Percentiles rank a stretch among this genome's conserved stretches.
These are phyloP conservation scores for Euproctis similis DNA, from an alignment of 2,888 invertebrate species.

Conservation along the genomic window DNA sequence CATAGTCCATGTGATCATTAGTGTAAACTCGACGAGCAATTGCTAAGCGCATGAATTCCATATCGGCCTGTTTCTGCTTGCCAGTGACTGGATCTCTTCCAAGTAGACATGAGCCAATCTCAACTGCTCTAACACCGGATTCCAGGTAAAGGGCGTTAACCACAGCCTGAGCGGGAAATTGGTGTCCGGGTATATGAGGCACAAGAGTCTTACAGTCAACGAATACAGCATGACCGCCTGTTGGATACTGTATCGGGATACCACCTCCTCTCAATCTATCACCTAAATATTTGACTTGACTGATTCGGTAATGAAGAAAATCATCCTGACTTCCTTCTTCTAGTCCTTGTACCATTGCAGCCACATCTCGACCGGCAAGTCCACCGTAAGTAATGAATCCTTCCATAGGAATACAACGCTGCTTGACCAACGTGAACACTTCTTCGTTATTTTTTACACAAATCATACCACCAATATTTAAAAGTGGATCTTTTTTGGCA, in stretches of 20 bases:
- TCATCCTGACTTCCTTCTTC: constrained; percentile 6
- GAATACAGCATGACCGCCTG: constrained; percentile 7
- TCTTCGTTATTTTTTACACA: constrained; percentile 5
- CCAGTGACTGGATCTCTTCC: constrained; percentile 6
- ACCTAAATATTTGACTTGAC: constrained; percentile 7
- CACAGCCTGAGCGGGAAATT: constrained; percentile 8
- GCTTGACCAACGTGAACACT: constrained; percentile 1
- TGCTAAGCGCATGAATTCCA: constrained; percentile 7
- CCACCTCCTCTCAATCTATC: constrained; percentile 5
- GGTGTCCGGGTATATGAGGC: constrained; percentile 6
- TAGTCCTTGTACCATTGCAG: constrained; percentile 6
- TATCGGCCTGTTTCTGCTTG: constrained; percentile 4
- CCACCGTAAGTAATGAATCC: constrained; percentile 9
- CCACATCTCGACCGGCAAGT: constrained; percentile 7
- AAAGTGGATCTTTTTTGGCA: constrained; percentile 7
- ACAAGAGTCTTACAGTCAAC: constrained; percentile 6
- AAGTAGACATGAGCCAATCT: constrained; percentile 7
- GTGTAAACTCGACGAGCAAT: constrained; percentile 9
- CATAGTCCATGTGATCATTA: constrained; percentile 9
- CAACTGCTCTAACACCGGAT: constrained; percentile 6
- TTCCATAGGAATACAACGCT: constrained; percentile 6
- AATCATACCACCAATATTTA: constrained; percentile 7
- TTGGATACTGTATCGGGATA: constrained; percentile 7
- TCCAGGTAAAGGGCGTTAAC: constrained; percentile 5
- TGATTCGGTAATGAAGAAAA: constrained; percentile 6